A percentile compares a stretch with the other conserved stretches of the same genome.
Conservation (phyloP, 2,888 invertebrate species). For the Stegophylla sp. region DNA sequence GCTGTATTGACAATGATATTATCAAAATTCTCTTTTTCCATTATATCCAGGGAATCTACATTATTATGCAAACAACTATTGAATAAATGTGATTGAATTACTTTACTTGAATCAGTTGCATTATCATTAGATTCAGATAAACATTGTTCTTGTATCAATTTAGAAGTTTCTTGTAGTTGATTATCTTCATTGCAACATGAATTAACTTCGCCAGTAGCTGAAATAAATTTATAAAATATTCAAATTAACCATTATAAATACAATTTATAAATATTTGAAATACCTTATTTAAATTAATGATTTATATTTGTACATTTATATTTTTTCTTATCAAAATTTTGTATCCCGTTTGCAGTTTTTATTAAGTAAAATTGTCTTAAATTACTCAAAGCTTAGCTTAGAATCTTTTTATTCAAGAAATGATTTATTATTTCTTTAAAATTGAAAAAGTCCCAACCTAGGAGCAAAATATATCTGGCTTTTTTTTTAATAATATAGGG, state of each 20-base stretch:
- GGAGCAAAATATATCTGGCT: too few relatives aligned
- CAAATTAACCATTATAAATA: neutral
- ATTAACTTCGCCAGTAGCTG: neutral
- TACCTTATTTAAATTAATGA: too few relatives aligned
- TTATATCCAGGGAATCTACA: neutral
- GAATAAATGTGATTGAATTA: slow-evolving; percentile 3
- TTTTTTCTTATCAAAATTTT: too few relatives aligned
- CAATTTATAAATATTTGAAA: too few relatives aligned
- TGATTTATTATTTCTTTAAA: too few relatives aligned
- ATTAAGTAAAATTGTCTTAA: too few relatives aligned
- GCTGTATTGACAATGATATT: neutral
- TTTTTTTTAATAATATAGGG: too few relatives aligned
- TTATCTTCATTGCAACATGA: neutral
- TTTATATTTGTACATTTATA: too few relatives aligned
- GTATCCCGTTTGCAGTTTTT: too few relatives aligned
- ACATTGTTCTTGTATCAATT: neutral
- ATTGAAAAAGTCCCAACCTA: too few relatives aligned
- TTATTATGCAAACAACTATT: neutral
- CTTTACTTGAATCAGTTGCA: neutral
- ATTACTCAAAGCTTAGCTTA: too few relatives aligned
- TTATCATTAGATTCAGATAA: slow-evolving; percentile 1
- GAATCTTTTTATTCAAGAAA: too few relatives aligned
- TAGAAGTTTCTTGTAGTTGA: neutral
- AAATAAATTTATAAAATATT: slow-evolving; percentile 8
- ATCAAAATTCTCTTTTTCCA: neutral